These are phyloP conservation scores for Mimumesa dahlbomi DNA, from an alignment of 2,888 invertebrate genomes.

Conservation along the genomic window DNA sequence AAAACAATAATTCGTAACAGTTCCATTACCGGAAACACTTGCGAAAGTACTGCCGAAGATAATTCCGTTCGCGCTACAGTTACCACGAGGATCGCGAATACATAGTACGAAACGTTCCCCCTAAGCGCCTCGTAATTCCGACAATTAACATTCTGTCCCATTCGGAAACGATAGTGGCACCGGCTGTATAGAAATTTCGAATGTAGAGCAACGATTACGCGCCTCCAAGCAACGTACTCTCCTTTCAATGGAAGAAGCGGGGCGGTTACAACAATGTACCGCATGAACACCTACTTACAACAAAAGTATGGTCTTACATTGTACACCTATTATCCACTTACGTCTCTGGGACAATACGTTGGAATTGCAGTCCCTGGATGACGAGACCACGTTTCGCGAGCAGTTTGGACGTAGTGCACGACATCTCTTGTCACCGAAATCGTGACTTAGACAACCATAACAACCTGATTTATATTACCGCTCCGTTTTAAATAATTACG, in stretches of 20 bases:
- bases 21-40: no score
- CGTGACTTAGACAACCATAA: slow-evolving; percentile 22
- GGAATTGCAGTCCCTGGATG: slow-evolving; percentile 70
- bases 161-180: no score
- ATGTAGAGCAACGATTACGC: slow-evolving; percentile 54
- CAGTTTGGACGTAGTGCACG: slow-evolving; percentile 54
- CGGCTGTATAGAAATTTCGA: slow-evolving; percentile 20
- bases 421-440: slow-evolving; percentile 53
- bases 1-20: no score
- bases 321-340: slow-evolving; percentile 73
- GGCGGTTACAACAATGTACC: slow-evolving; percentile 49
- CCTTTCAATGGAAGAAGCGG: slow-evolving; percentile 60
- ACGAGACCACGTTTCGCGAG: slow-evolving; percentile 66
- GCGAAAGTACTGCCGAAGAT: no score
- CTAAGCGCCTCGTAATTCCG: neutral
- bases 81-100: no score
- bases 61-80: no score
- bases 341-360: slow-evolving; percentile 71
- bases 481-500: slow-evolving; percentile 14
- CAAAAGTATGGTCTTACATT: slow-evolving; percentile 65
- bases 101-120: no score
- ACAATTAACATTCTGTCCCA: no score
- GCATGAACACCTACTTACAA: slow-evolving; percentile 61
- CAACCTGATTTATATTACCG: slow-evolving; percentile 8
- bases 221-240: slow-evolving; percentile 41